These are phyloP conservation scores for Drosophila pegasa DNA, from an alignment of 2,888 invertebrate genomes.

Conservation along the genomic window DNA sequence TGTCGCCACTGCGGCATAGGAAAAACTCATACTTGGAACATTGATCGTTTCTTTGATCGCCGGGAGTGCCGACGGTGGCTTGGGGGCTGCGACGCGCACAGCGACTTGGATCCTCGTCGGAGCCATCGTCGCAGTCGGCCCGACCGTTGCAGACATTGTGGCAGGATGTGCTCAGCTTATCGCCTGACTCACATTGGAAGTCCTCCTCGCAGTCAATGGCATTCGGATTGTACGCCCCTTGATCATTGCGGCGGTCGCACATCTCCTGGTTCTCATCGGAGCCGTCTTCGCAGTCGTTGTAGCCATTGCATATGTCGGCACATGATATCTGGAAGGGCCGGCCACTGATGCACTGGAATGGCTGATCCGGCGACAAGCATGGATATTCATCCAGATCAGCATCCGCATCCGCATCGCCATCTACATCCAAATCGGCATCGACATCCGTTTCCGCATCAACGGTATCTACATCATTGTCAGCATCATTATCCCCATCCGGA, in stretches of 20 bases:
- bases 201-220: slow-evolving; percentile 10
- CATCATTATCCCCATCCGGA: background rate
- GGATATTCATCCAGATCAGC: background rate
- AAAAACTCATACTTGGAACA: slow-evolving; percentile 4
- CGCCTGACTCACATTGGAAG: slow-evolving; percentile 29
- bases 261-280: slow-evolving; percentile 32
- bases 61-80: background rate
- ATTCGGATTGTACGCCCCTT: background rate
- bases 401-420: background rate
- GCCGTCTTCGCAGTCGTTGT: slow-evolving; percentile 11
- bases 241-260: background rate
- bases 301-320: slow-evolving; percentile 7
- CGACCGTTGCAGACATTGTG: slow-evolving; percentile 83
- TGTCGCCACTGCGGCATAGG: slow-evolving; percentile 4
- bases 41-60: background rate
- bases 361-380: background rate
- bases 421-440: background rate
- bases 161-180: slow-evolving; percentile 29
- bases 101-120: slow-evolving; percentile 51
- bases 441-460: background rate
- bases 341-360: slow-evolving; percentile 19
- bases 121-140: slow-evolving; percentile 87
- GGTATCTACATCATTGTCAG: background rate
- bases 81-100: background rate
- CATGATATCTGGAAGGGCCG: background rate